Evolutionary conservation across 2,797 vertebrate species (phyloP), one percentile per base, ranked within the genome.

Genomic region (Menidia menidia): DNA sequence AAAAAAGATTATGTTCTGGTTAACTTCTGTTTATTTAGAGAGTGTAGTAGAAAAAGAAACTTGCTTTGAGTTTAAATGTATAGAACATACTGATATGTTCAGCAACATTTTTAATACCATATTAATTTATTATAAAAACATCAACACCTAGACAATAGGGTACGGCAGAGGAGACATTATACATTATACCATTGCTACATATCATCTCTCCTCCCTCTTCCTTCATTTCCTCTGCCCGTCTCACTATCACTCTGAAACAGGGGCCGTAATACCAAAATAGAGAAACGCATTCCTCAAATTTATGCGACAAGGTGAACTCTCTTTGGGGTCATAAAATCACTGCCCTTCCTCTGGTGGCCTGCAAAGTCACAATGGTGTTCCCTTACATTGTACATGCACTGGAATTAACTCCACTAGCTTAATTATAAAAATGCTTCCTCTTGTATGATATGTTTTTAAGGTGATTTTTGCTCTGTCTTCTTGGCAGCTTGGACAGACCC

Each of bases 271-370:
- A 32, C 25, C 14, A 41, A 0, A 6, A 64, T 14, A 54, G 32
- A 33, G 3, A 44, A 65, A 67, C 30, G 12, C 10, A 61, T 32
- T 12, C 8, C 14, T 54, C 18, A 54, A 64, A 64, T 44, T 76
- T 31, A 52, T 10, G n/a, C 59, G 35, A 68, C 30, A 62, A 30
- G 31, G 42, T 55, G 15, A 16, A 58, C 6, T 32, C 39, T 57
- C 10, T n/a, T 7, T 39, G n/a, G 3, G 19, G 15, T 59, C 43
- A 77, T 57, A 57, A 70, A 58, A 48, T 18, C 4, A 14, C 44
- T 39, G 8, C 6, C 19, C 15, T 32, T 11, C 35, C 12, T 11
- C n/a, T 10, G 42, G 47, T 67, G 12, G 10, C 48, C 33, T 3
- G 33, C 4, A 35, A 43, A 3, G 4, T 18, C 31, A 48, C 59